These are phyloP conservation scores for Macaria notata DNA, from an alignment of 2,888 invertebrate genomes.

Conservation along the genomic window DNA sequence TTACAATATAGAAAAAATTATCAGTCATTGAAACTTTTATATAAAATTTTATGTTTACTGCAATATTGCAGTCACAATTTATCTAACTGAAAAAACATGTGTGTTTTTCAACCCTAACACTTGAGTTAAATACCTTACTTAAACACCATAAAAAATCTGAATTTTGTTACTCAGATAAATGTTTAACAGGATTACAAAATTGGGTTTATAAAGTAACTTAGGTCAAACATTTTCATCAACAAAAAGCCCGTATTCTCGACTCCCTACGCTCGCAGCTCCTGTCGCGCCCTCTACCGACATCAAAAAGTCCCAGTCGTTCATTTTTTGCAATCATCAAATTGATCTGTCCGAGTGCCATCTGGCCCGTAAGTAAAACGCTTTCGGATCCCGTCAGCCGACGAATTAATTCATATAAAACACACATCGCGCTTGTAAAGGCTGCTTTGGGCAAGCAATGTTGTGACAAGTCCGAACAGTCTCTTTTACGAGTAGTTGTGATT, in stretches of 20 bases:
- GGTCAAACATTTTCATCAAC: slow-evolving; percentile 14
- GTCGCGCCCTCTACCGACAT: slow-evolving; percentile 56
- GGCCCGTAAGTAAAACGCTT: slow-evolving; percentile 79
- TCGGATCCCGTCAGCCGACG: slow-evolving; percentile 70
- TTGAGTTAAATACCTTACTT: too few species aligned
- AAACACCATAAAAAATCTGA: too few species aligned
- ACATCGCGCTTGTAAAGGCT: slow-evolving; percentile 51
- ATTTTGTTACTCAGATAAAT: too few species aligned
- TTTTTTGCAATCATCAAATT: slow-evolving; percentile 82
- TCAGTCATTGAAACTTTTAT: too few species aligned
- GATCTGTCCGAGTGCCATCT: slow-evolving; percentile 80
- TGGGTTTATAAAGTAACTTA: background rate
- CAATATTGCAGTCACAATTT: too few species aligned
- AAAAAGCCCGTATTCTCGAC: slow-evolving; percentile 26
- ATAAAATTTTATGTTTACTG: too few species aligned
- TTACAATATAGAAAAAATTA: too few species aligned
- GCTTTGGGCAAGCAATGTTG: slow-evolving; percentile 29
- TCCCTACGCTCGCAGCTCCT: slow-evolving; percentile 30
- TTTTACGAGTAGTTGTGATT: background rate
- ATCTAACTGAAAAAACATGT: too few species aligned
- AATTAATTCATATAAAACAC: slow-evolving; percentile 81
- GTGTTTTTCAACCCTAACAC: too few species aligned
- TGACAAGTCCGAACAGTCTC: background rate
- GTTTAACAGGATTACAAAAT: background rate
- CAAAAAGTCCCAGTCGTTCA: slow-evolving; percentile 65